These are phyloP conservation scores for Lochmaea crataegi DNA, from an alignment of 2,888 invertebrate species.

Conservation along the genomic window DNA sequence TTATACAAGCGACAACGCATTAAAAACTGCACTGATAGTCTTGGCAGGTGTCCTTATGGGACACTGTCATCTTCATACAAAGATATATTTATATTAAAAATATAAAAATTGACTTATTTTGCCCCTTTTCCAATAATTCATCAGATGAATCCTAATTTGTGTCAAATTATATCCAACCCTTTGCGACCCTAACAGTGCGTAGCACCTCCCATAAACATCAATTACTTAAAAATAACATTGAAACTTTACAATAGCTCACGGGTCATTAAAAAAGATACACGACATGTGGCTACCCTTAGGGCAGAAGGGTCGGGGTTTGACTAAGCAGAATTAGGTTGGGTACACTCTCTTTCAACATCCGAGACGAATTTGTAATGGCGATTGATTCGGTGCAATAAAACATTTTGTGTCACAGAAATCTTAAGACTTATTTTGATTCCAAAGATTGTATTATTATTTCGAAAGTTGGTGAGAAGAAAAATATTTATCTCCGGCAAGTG, in stretches of 20 bases:
- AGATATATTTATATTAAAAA: not conserved
- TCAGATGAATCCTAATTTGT: slow-evolving; percentile 20
- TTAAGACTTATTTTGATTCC: not conserved
- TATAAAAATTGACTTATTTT: not conserved
- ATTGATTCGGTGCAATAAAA: slow-evolving; percentile 5
- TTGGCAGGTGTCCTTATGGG: too few species aligned
- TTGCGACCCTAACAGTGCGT: slow-evolving; percentile 16
- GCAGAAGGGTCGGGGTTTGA: slow-evolving; percentile 35
- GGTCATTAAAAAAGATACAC: slow-evolving; percentile 49
- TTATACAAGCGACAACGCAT: too few species aligned
- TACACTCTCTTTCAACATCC: slow-evolving; percentile 35
- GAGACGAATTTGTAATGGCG: slow-evolving; percentile 8
- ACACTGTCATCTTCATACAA: too few species aligned
- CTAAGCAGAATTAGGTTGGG: slow-evolving; percentile 45
- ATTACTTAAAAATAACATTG: slow-evolving; percentile 45
- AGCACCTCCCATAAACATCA: slow-evolving; percentile 40
- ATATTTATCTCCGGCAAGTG: too few species aligned
- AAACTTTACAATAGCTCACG: slow-evolving; percentile 47
- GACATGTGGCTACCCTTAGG: slow-evolving; percentile 48
- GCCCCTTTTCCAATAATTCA: not conserved
- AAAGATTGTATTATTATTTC: not conserved
- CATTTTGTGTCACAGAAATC: slow-evolving; percentile 1
- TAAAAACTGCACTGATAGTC: too few species aligned
- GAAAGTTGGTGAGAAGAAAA: too few species aligned
- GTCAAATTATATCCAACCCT: slow-evolving; percentile 35